Percentiles rank a stretch among this genome's conserved stretches.
Evolutionary conservation across 2,113 vertebrate genomes (phyloP).

Genomic region (Lophius piscatorius): DNA sequence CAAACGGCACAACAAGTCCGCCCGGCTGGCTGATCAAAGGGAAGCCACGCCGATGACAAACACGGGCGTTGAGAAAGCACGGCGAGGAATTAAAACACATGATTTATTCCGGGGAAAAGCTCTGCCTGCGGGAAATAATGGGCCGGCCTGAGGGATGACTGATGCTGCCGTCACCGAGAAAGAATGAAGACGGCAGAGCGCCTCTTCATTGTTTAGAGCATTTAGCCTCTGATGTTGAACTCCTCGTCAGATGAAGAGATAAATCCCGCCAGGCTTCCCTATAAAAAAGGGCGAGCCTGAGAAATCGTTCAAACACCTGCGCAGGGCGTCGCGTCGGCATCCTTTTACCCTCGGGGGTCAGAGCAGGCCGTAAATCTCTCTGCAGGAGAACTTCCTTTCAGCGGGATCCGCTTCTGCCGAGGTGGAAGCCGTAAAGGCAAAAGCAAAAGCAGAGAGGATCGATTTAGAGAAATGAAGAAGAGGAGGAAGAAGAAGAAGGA

Average conservation of each 20-base stretch:
- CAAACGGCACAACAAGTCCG: constrained; percentile 37
- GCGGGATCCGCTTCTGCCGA: no score
- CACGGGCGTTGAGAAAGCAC: constrained; percentile 49
- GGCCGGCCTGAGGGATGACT: constrained; percentile 57
- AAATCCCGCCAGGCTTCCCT: constrained; percentile 46
- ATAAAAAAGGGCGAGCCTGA: constrained; percentile 46
- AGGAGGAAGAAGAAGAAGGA: constrained; percentile 13
- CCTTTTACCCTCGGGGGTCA: constrained; percentile 39
- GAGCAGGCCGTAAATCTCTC: constrained; percentile 48
- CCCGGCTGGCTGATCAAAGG: constrained; percentile 55
- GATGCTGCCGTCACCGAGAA: constrained; percentile 39
- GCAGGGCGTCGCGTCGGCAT: constrained; percentile 30
- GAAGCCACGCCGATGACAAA: constrained; percentile 54
- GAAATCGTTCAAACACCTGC: constrained; percentile 52
- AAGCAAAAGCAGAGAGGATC: constrained; percentile 9
- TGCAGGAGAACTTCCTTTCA: constrained; percentile 51
- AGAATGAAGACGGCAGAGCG: constrained; percentile 45
- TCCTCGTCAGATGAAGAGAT: constrained; percentile 47
- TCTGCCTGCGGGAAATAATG: constrained; percentile 54
- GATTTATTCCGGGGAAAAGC: constrained; percentile 64
- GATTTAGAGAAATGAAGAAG: constrained; percentile 4
- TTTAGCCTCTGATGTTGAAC: constrained; percentile 42
- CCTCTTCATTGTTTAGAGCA: constrained; percentile 47
- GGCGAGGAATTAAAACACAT: constrained; percentile 59
- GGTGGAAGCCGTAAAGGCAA: no score